Conservation (phyloP, 2,888 invertebrate species). For the Diaperis boleti region DNA sequence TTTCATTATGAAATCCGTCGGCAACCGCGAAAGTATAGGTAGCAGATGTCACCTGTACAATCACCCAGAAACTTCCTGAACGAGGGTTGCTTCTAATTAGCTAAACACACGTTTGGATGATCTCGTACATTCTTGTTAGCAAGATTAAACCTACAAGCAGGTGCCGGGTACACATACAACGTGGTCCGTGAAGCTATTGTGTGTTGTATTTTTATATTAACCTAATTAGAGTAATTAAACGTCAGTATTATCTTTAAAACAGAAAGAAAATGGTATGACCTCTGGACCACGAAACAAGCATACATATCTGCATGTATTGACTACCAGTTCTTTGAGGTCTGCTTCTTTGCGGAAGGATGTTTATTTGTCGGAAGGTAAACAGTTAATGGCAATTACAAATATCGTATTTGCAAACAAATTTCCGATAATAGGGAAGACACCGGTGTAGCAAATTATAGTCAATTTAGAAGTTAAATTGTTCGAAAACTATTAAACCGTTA, state of each 20-base stretch:
- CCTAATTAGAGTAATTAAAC: conserved; percentile 36
- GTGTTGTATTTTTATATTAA: conserved; percentile 30
- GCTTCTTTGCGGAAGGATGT: conserved; percentile 31
- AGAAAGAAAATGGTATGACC: conserved; percentile 2
- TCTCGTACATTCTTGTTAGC: conserved; percentile 43
- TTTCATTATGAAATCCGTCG: conserved; percentile 46
- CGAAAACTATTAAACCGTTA: conserved; percentile 54
- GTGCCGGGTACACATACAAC: conserved; percentile 37
- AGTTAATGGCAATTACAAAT: conserved; percentile 57
- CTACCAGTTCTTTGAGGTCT: background rate
- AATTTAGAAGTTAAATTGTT: conserved; percentile 56
- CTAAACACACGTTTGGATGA: conserved; percentile 46
- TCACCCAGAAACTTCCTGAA: conserved; percentile 50
- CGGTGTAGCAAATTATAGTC: conserved; percentile 54
- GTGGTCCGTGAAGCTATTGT: conserved; percentile 24
- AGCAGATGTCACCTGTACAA: conserved; percentile 55
- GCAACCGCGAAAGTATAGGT: conserved; percentile 52
- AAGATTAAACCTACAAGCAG: conserved; percentile 47
- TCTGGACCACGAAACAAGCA: conserved; percentile 1
- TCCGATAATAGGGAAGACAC: conserved; percentile 55
- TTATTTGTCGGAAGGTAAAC: conserved; percentile 37
- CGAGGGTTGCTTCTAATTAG: conserved; percentile 51
- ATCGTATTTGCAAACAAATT: conserved; percentile 59
- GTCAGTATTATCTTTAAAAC: conserved; percentile 6
- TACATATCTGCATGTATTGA: background rate